Conservation (phyloP, 2,797 vertebrate genomes). For the Erethizon dorsatum region DNA sequence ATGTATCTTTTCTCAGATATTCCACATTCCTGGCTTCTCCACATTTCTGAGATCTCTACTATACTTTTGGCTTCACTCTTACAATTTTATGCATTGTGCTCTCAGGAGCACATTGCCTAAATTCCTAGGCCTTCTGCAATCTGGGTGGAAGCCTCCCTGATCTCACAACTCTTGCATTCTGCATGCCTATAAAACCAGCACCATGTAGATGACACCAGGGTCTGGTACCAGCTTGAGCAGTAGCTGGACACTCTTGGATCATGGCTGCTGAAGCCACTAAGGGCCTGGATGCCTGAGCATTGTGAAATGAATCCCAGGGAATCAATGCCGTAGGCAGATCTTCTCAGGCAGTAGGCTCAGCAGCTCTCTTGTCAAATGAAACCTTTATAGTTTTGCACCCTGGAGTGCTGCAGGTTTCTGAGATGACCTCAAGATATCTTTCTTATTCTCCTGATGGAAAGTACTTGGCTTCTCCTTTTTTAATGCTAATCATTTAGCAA, state of each 20-base stretch:
- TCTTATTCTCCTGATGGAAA: not conserved
- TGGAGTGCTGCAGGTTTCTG: not conserved
- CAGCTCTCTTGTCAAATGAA: not conserved
- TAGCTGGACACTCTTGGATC: not conserved
- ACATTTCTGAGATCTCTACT: not conserved
- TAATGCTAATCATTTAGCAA: not conserved
- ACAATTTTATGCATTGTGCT: not conserved
- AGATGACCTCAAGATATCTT: not conserved
- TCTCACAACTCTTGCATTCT: not conserved
- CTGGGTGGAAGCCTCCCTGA: not conserved
- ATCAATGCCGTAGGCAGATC: not conserved
- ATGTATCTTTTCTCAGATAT: not conserved
- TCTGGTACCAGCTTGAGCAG: not conserved
- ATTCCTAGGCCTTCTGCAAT: not conserved
- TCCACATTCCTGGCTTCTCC: not conserved
- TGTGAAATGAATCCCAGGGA: not conserved
- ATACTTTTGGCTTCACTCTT: not conserved
- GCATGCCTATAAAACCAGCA: not conserved
- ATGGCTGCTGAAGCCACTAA: not conserved
- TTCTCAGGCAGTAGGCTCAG: not conserved
- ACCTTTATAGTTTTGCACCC: not conserved
- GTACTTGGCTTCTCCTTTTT: not conserved
- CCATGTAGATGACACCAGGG: not conserved
- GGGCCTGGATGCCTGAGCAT: not conserved
- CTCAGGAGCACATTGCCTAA: not conserved